Percentiles rank a stretch among this genome's conserved stretches.
These are phyloP conservation scores for Thripadectes ignobilis DNA, from an alignment of 2,797 vertebrate genomes.

Conservation along the genomic window DNA sequence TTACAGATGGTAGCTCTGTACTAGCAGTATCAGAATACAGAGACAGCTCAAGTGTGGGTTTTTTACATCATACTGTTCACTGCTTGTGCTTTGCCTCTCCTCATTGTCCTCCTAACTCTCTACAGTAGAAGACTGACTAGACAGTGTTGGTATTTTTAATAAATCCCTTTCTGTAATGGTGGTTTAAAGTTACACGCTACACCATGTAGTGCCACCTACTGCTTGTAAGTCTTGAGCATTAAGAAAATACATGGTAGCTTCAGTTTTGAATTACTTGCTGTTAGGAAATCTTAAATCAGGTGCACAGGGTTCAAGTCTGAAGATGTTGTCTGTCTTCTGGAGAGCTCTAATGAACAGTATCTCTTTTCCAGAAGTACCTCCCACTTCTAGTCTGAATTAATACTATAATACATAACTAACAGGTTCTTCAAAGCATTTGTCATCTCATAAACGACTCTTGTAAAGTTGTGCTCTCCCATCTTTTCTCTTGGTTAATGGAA, in stretches of 20 bases:
- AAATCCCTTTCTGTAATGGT: background rate
- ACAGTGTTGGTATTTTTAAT: background rate
- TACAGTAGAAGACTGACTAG: background rate
- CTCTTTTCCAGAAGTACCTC: background rate
- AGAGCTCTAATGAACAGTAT: background rate
- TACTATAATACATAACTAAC: background rate
- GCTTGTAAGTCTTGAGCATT: background rate
- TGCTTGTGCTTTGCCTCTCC: background rate
- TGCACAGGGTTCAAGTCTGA: background rate
- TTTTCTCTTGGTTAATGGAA: background rate
- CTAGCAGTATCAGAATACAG: background rate
- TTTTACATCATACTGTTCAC: background rate
- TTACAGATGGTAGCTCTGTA: background rate
- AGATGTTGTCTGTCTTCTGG: background rate
- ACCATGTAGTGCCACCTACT: background rate
- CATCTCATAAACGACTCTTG: background rate
- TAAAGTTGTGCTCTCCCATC: background rate
- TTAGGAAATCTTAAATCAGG: background rate
- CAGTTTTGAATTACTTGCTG: background rate
- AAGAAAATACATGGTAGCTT: background rate
- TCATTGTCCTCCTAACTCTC: background rate
- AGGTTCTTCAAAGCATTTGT: background rate
- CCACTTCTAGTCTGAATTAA: background rate
- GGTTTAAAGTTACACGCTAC: background rate
- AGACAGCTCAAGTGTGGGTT: rapidly evolving